Conservation (phyloP, 2,888 invertebrate genomes). For the Campopleginae sp. region DNA sequence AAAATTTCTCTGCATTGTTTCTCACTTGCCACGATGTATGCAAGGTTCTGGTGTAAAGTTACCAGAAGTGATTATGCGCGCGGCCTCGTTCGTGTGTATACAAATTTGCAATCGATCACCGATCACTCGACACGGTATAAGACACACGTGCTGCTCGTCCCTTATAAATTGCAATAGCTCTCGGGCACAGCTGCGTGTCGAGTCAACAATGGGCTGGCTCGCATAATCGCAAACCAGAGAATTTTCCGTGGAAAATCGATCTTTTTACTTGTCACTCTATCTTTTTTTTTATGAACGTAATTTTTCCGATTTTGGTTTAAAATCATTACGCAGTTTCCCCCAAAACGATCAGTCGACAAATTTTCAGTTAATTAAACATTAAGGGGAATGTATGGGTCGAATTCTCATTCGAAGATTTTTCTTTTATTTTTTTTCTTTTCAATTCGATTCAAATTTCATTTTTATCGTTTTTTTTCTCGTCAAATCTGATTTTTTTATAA, state of each 20-base stretch:
- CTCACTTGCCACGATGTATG: background rate
- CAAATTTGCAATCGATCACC: conserved; percentile 49
- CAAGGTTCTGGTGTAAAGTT: background rate
- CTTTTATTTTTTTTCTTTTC: background rate
- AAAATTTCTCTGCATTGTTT: background rate
- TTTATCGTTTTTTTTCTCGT: no score
- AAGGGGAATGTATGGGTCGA: no score
- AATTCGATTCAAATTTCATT: background rate
- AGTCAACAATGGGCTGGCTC: background rate
- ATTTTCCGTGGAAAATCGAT: background rate
- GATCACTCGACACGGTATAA: background rate
- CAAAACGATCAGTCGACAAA: no score
- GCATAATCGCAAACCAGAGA: background rate
- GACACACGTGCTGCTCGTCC: conserved; percentile 4
- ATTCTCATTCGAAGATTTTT: no score
- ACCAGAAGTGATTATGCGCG: conserved; percentile 53
- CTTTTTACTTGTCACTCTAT: background rate
- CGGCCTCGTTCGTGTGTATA: conserved; percentile 42
- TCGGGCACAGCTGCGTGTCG: background rate
- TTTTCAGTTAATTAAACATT: no score
- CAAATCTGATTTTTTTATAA: background rate
- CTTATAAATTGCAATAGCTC: background rate
- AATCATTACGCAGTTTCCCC: no score
- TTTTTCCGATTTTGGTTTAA: no score
- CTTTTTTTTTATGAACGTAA: background rate